Conservation (phyloP, 2,888 invertebrate genomes). For the Cactoblastis cactorum region DNA sequence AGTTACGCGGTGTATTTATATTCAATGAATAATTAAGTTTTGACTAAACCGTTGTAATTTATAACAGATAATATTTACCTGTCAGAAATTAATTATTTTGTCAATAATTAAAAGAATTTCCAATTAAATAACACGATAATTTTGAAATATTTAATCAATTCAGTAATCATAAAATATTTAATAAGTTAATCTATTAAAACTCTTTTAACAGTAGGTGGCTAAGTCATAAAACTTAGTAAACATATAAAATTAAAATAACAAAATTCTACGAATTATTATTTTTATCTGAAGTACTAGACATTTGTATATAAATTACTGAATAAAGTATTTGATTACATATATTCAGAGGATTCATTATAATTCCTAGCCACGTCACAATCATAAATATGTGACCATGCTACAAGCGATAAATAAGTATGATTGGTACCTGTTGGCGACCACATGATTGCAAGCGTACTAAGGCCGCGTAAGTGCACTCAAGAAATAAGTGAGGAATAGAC, state of each 20-base stretch:
- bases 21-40: background rate
- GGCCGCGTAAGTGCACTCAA: background rate
- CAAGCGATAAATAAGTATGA: constrained; percentile 2
- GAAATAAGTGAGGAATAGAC: background rate
- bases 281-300: no score
- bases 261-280: no score
- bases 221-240: no score
- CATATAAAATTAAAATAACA: no score
- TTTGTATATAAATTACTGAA: no score
- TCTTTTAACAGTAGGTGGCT: no score
- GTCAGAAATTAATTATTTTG: background rate
- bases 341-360: background rate
- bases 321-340: no score
- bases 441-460: constrained; percentile 8
- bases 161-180: no score
- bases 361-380: background rate
- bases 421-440: background rate
- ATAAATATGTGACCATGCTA: constrained; percentile 1
- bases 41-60: background rate
- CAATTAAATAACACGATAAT: no score
- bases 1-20: background rate
- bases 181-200: no score
- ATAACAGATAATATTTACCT: background rate
- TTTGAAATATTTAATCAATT: no score
- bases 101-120: no score